Evolutionary conservation across 2,797 vertebrate species (phyloP).

Genomic region (Chanos chanos): DNA sequence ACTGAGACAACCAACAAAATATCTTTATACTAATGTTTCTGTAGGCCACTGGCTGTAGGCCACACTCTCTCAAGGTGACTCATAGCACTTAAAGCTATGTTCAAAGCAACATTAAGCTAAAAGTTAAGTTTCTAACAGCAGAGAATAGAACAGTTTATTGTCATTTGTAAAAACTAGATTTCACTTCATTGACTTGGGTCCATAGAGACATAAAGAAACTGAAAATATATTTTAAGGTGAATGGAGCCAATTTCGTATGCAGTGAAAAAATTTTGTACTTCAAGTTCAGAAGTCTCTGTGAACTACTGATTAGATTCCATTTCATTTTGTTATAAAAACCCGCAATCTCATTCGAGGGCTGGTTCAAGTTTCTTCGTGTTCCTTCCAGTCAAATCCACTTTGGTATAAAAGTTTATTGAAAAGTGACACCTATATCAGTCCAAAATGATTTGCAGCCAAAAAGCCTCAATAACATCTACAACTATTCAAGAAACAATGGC

Average conservation of each 20-base stretch:
- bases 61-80: slow-evolving; percentile 49
- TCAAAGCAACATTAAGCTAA: slow-evolving; percentile 8
- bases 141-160: too few species aligned
- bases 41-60: slow-evolving; percentile 15
- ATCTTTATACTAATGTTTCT: slow-evolving; percentile 45
- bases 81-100: neutral
- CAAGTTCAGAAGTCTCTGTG: slow-evolving; percentile 3
- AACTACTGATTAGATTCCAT: slow-evolving; percentile 50
- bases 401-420: slow-evolving; percentile 12
- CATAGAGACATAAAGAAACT: slow-evolving; percentile 22
- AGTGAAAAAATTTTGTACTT: slow-evolving; percentile 10
- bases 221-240: slow-evolving; percentile 18
- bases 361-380: slow-evolving; percentile 38
- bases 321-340: slow-evolving; percentile 49
- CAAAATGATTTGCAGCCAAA: neutral
- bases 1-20: slow-evolving; percentile 33
- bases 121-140: neutral
- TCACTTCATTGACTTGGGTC: slow-evolving; percentile 28
- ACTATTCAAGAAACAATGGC: neutral
- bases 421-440: slow-evolving; percentile 22
- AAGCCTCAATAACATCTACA: neutral
- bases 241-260: neutral
- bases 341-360: slow-evolving; percentile 31
- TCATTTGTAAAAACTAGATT: slow-evolving; percentile 21
- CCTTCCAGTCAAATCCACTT: slow-evolving; percentile 20